phyloP scores from a whole-genome alignment of 1,140 invertebrate genomes.

The Drosophila sproati region DNA sequence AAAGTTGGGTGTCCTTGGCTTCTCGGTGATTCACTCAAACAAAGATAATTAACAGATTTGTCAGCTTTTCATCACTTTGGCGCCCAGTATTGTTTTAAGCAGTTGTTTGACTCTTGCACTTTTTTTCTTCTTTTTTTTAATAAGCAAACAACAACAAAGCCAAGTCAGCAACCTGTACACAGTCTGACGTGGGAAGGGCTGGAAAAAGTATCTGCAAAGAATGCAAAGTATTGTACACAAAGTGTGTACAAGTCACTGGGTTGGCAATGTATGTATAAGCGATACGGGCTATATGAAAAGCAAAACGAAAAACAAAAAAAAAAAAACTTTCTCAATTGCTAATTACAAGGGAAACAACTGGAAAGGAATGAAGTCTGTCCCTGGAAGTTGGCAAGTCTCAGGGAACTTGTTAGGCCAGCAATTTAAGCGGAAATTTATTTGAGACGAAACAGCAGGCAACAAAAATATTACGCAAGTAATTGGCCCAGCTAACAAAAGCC shows the following conservation, averaged over 20 bases:
- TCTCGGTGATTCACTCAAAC: conserved; percentile 66
- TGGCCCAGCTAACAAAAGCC: conserved; percentile 74
- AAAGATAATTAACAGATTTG: conserved; percentile 84
- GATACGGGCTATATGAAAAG: conserved; percentile 16
- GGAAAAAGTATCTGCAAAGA: conserved; percentile 35
- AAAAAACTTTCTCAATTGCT: conserved; percentile 68
- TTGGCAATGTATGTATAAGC: not conserved
- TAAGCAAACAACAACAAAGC: conserved; percentile 47
- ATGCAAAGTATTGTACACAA: conserved; percentile 65
- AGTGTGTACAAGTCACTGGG: not conserved
- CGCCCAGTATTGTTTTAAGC: conserved; percentile 55
- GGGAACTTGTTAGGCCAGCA: conserved; percentile 69
- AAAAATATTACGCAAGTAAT: conserved; percentile 63
- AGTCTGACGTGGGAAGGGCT: not conserved
- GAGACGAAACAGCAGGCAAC: conserved; percentile 69
- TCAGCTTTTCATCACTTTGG: conserved; percentile 81
- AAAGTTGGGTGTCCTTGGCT: conserved; percentile 7
- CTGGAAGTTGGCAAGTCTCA: conserved; percentile 24
- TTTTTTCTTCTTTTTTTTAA: conserved; percentile 27
- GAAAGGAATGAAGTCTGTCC: conserved; percentile 5
- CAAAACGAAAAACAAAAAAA: conserved; percentile 14
- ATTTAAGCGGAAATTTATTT: conserved; percentile 81
- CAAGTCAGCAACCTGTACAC: conserved; percentile 16
- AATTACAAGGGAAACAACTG: conserved; percentile 58
- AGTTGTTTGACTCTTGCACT: conserved; percentile 81